A percentile compares a stretch with the other conserved stretches of the same genome.
phyloP scores from a whole-genome alignment of 1,140 invertebrate species.

The Pomacea maculata region DNA sequence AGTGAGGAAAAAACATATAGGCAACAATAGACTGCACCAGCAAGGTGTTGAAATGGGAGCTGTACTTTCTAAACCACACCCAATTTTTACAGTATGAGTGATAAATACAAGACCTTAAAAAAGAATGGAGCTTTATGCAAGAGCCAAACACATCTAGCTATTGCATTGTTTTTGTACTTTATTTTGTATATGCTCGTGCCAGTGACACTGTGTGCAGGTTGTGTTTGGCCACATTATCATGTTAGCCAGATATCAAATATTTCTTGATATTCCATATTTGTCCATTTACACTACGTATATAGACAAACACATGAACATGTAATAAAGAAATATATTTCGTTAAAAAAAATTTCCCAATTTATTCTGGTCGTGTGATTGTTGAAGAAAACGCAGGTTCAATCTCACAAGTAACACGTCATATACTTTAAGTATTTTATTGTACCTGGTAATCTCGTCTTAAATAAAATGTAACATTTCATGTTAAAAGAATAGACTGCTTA shows the following conservation, averaged over 20 bases:
- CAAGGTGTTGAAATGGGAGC: too few species aligned
- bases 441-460: constrained; percentile 22
- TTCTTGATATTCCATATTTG: constrained; percentile 29
- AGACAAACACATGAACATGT: constrained; percentile 15
- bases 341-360: neutral
- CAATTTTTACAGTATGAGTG: too few species aligned
- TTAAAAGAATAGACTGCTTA: constrained; percentile 2
- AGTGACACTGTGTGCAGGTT: neutral
- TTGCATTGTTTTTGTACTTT: too few species aligned
- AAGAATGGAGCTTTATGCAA: too few species aligned
- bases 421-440: constrained; percentile 19
- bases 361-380: neutral
- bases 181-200: too few species aligned
- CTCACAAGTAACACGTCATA: constrained; percentile 4
- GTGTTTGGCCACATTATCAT: constrained; percentile 4
- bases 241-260: constrained; percentile 26
- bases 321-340: constrained; percentile 27
- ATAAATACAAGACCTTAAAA: too few species aligned
- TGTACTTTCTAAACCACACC: too few species aligned
- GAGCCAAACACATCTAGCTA: too few species aligned
- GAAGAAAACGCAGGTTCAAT: neutral
- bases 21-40: too few species aligned
- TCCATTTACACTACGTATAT: constrained; percentile 24
- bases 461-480: constrained; percentile 17
- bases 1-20: too few species aligned